Percentiles rank a stretch among this genome's conserved stretches.
These are phyloP conservation scores for Fregata magnificens DNA, from an alignment of 2,113 vertebrate species.

Conservation along the genomic window DNA sequence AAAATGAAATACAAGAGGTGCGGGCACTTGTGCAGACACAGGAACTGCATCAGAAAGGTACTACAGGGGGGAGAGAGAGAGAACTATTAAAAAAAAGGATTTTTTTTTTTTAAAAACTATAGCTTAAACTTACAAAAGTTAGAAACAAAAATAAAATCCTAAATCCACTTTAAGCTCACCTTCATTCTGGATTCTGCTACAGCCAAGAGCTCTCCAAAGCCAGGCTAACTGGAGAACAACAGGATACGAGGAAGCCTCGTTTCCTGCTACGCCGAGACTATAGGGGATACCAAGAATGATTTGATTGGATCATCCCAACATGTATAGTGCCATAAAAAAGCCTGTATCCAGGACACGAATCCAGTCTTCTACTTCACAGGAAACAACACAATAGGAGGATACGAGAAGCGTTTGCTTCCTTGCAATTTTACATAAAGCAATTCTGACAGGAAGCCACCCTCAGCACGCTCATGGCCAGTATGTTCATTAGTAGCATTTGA, in stretches of 20 bases:
- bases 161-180: slow-evolving; percentile 65
- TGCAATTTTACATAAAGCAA: neutral
- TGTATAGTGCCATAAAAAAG: neutral
- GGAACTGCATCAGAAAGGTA: neutral
- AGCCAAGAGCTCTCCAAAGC: neutral
- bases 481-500: neutral
- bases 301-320: slow-evolving; percentile 35
- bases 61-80: neutral
- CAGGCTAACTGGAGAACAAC: slow-evolving; percentile 56
- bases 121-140: neutral
- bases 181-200: slow-evolving; percentile 69
- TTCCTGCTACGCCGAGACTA: slow-evolving; percentile 67
- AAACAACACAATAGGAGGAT: slow-evolving; percentile 63
- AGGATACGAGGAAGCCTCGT: slow-evolving; percentile 44
- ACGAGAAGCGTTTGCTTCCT: slow-evolving; percentile 14
- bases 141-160: neutral
- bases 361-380: slow-evolving; percentile 35
- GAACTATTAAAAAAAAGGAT: neutral
- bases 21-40: fast-evolving
- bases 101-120: neutral
- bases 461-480: neutral
- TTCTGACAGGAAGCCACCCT: slow-evolving; percentile 6
- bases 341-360: slow-evolving; percentile 26
- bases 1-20: neutral
- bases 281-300: neutral